Base-by-base conservation (phyloP, 2,113 vertebrate species). In the Mus pahari region DNA sequence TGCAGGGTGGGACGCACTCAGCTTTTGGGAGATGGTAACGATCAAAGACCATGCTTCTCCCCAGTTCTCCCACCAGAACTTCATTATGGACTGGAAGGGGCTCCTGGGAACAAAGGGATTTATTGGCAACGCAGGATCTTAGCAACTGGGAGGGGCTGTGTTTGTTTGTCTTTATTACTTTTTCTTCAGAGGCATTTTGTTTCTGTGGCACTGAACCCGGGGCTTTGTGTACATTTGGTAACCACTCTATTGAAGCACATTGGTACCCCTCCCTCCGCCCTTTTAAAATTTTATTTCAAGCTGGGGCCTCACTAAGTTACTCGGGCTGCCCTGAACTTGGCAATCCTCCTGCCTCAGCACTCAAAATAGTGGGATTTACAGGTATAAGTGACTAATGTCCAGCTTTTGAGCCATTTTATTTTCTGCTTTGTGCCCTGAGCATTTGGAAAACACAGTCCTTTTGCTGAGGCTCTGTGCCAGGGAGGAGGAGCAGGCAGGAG, bases 81-180 rank as follows among this genome's bases (percentile, higher is more conserved):
- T 95, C 33, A 60, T 36, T 62, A 3, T 58, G 75, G 39, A 45
- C 55, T 39, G 64, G 45, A 64, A 60, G 62, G 78, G 14, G 4
- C n/a, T 20, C 7, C 36, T 13, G 5, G 9, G 62, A 73, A 62
- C 24, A 48, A 33, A 90, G 71, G 42, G 55, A 62, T n/a, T 64
- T 36, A 62, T 89, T 45, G 1, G 26, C 58, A 81, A 0, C 17
- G n/a, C 2, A 0, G 4, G 82, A 3, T 16, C 0, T 7, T 50
- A 19, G 0, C 0, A 9, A 88, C 70, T 4, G 22, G 0, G 14
- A 22, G 16, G 24, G n/a, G 1, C 13, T 42, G 31, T 60, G 4
- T 66, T 53, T 17, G 3, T 39, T 58, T 58, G 2, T 58, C 24
- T 58, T 60, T 78, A 5, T 39, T 82, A n/a, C 26, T 71, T 17